Evolutionary conservation across 2,797 vertebrate genomes (phyloP), one percentile per base, ranked within the genome.

Genomic region (Coccyzus lansbergi): DNA sequence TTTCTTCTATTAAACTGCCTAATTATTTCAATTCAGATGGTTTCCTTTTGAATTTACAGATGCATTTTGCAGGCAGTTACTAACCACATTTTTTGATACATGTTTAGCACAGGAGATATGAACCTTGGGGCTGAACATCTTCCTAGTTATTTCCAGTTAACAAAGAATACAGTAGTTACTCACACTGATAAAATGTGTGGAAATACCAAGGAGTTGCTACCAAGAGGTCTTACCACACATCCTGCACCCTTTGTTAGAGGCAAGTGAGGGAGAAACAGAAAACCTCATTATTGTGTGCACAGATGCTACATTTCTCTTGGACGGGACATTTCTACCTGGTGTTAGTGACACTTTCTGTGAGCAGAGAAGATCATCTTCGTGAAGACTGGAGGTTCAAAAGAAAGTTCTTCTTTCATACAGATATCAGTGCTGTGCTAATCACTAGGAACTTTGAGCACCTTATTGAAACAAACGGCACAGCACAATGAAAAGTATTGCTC

Each of bases 261-360:
- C 26, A 46, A 82, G 82, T 6, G 24, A 55, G 86, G 15, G 59
- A 68, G 36, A 60, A 72, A 79, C 3, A 82, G 52, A 69, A 75
- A 64, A n/a, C 7, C 11, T 68, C 6, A 36, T 70, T 46, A 6
- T 28, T 40, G 8, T 10, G 12, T 29, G 53, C 28, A 18, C 5
- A 17, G 14, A 15, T 24, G 25, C 12, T 13, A 6, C 2, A 1
- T 53, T 91, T 84, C 48, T 79, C 77, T 75, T 62, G 25, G 25
- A 26, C 4, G 31, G 17, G 53, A 12, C 0, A 0, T 14, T 93
- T 51, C 60, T 38, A 14, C 24, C 12, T 49, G 20, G 13, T 22
- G 4, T 18, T 20, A 44, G 19, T 15, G n/a, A 29, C 16, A 4
- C 48, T 48, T 48, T 21, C 7, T 60, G 17, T 28, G 46, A 48